These are phyloP conservation scores for Phymanthus crucifer DNA, from an alignment of 92 coral and sea anemone genomes.

Conservation along the genomic window DNA sequence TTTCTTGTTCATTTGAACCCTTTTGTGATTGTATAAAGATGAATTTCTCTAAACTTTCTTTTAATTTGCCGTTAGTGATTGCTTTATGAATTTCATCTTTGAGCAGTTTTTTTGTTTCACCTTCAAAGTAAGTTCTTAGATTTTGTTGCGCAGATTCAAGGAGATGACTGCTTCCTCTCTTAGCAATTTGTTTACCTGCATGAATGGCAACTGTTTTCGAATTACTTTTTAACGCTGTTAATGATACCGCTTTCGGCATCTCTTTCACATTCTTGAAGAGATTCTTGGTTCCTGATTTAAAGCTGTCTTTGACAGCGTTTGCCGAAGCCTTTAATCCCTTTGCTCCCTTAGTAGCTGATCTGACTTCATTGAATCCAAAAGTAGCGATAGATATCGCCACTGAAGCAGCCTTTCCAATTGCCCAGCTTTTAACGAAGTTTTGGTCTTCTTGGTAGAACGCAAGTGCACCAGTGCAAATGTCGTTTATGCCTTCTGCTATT, in stretches of 20 bases:
- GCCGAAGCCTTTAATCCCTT: slow-evolving; percentile 7
- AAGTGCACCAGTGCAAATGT: no score
- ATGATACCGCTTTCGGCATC: not conserved
- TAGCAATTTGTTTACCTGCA: not conserved
- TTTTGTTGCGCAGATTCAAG: not conserved
- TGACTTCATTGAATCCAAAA: not conserved
- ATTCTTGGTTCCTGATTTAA: not conserved
- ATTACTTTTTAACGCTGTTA: not conserved
- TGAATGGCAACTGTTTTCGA: not conserved
- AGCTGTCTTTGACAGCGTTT: slow-evolving; percentile 17
- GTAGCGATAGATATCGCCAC: not conserved
- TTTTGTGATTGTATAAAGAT: not conserved
- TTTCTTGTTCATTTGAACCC: not conserved
- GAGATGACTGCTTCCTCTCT: not conserved
- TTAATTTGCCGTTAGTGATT: not conserved
- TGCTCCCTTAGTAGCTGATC: not conserved
- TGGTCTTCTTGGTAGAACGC: not conserved
- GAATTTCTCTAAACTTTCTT: not conserved
- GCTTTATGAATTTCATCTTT: not conserved
- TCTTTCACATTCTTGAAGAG: not conserved
- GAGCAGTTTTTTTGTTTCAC: not conserved
- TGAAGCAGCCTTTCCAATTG: not conserved
- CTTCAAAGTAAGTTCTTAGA: not conserved
- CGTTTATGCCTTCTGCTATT: slow-evolving; percentile 9
- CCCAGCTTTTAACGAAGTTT: slow-evolving; percentile 15